Base-by-base conservation (phyloP, 2,113 vertebrate genomes). In the Columba janthina region DNA sequence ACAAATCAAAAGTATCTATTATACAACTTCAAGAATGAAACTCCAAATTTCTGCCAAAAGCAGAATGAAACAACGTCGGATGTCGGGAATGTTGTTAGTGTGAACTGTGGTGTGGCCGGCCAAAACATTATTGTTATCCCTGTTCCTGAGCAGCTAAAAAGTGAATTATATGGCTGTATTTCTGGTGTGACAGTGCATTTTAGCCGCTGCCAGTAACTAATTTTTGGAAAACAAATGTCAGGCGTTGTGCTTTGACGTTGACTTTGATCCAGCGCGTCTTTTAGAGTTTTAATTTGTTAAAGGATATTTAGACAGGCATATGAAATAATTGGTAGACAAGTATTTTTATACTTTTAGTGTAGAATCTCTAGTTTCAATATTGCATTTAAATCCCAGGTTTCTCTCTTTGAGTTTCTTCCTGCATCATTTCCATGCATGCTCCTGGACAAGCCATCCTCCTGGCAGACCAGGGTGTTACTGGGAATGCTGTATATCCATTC, bases 1-100 rank as follows among this genome's bases (percentile, higher is more conserved):
- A 85, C 78, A 79, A 93, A 95, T 93, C 88, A 91, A 90, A 96
- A 88, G 83, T 95, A 77, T 94, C 92, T 93, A 77, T 95, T 91
- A 89, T 86, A 77, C 85, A 83, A 81, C 79, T 94, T 94, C 36
- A 86, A 77, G 93, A 96, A 93, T 83, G 88, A 96, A 94, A 85
- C 42, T 62, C 48, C 53, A 38, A 88, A 96, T 72, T 95, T 91
- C 88, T 96, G 94, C 94, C 93, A 95, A 93, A 90, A 72, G 72
- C 85, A 61, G 76, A 94, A 77, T 38, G 88, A 80, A 93, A 44
- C 66, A n/a, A 57, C 84, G 51, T 86, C 32, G 17, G 76, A 71
- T 60, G 82, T 80, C 1, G 6, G n/a, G 83, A 89, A 77, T 44
- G 29, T 50, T 73, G 38, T 74, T 77, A 31, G 53, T 62, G n/a